A percentile compares a stretch with the other conserved stretches of the same genome.
Conservation (phyloP, 2,113 vertebrate genomes). For the Nymphicus hollandicus region DNA sequence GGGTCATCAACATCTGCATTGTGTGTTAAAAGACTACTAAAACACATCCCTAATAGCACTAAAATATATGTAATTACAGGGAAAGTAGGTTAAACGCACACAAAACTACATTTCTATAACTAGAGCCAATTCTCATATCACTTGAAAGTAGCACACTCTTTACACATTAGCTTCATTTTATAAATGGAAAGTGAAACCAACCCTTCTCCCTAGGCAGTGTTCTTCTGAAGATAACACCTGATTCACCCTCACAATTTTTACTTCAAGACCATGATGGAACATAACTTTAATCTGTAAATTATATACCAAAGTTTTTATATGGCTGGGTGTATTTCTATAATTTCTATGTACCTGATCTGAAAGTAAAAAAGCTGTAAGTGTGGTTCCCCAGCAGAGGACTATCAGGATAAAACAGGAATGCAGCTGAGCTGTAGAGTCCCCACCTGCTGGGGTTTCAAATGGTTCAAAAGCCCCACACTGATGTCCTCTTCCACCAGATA, state of each 20-base stretch:
- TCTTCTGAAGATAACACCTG: background rate
- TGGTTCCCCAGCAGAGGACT: background rate
- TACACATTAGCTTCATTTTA: background rate
- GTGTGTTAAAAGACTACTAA: background rate
- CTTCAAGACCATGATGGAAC: background rate
- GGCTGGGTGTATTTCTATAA: background rate
- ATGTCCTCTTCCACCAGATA: background rate
- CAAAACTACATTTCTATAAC: background rate
- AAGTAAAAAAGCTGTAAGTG: background rate
- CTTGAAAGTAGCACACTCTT: background rate
- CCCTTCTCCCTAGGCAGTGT: rapidly evolving
- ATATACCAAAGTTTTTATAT: background rate
- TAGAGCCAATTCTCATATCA: background rate
- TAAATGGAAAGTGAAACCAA: background rate
- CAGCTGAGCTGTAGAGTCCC: background rate
- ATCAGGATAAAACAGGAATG: background rate
- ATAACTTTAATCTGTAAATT: background rate
- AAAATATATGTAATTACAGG: background rate
- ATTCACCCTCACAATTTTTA: background rate
- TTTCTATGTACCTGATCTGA: background rate
- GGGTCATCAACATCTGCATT: background rate
- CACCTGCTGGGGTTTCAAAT: background rate
- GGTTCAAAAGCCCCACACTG: background rate
- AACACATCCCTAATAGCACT: background rate
- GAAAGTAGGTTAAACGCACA: background rate